A percentile compares a stretch with the other conserved stretches of the same genome.
Evolutionary conservation across 1,140 invertebrate genomes (phyloP).

Genomic region (Papilio polytes): DNA sequence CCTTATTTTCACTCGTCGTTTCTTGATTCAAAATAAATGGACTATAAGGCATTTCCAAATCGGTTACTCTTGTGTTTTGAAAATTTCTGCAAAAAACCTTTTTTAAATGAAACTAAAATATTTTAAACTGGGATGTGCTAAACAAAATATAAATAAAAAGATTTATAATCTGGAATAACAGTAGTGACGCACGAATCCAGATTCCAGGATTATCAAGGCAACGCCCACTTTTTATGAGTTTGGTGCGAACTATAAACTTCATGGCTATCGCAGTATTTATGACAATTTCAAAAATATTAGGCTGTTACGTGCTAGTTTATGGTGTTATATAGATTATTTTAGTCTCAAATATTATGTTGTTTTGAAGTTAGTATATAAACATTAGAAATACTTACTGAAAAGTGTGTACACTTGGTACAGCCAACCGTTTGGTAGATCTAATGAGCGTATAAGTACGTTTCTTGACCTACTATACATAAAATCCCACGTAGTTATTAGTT

Average conservation of each 20-base stretch:
- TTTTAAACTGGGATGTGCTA: background rate
- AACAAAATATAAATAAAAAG: background rate
- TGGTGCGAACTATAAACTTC: constrained; percentile 7
- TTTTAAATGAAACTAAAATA: background rate
- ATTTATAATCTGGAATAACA: constrained; percentile 5
- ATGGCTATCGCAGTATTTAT: background rate
- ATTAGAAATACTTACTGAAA: constrained; percentile 57
- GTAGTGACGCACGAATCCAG: background rate
- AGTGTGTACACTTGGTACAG: constrained; percentile 53
- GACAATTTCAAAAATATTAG: background rate
- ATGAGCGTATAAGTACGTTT: constrained; percentile 66
- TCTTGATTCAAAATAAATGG: constrained; percentile 4
- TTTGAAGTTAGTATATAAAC: background rate
- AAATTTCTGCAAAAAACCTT: constrained; percentile 24
- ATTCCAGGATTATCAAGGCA: constrained; percentile 14
- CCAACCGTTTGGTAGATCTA: constrained; percentile 64
- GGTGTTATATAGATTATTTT: background rate
- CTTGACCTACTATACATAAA: constrained; percentile 60
- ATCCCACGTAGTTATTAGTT: constrained; percentile 56
- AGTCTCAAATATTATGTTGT: background rate
- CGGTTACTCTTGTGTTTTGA: constrained; percentile 34
- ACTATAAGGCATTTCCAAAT: constrained; percentile 32
- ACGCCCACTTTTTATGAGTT: background rate
- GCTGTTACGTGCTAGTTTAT: background rate
- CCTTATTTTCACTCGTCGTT: constrained; percentile 3